phyloP scores from a whole-genome alignment of 2,113 vertebrate genomes.

The Ammospiza caudacuta region DNA sequence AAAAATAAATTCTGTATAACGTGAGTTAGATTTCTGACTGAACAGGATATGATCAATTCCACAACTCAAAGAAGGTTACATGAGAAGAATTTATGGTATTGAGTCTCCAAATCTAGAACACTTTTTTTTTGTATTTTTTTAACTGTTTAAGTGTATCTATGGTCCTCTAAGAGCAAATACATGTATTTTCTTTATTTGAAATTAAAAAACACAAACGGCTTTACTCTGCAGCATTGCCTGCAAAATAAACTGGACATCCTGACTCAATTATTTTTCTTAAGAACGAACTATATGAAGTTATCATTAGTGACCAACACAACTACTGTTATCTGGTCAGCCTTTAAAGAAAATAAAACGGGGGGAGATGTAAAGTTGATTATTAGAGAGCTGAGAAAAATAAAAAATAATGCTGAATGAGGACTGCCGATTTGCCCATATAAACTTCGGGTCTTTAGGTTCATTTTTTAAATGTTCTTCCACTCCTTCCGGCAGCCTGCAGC shows the following conservation, averaged over 20 bases:
- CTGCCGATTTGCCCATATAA: neutral
- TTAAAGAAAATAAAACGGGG: neutral
- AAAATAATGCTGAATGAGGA: neutral
- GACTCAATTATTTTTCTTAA: neutral
- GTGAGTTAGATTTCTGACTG: neutral
- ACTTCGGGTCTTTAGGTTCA: neutral
- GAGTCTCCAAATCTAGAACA: neutral
- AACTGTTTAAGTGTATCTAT: neutral
- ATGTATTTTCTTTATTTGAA: neutral
- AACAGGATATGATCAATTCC: neutral
- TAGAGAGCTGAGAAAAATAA: neutral
- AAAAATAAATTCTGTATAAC: slow-evolving; percentile 23
- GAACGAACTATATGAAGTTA: neutral
- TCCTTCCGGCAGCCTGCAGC: neutral
- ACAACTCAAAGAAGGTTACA: neutral
- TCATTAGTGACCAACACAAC: neutral
- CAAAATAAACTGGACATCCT: neutral
- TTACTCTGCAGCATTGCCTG: neutral
- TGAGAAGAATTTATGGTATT: neutral
- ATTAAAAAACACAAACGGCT: neutral
- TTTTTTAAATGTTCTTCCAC: neutral
- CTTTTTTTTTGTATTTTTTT: neutral
- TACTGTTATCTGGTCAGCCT: neutral
- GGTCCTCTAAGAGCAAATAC: neutral
- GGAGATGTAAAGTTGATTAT: neutral